phyloP scores from a whole-genome alignment of 2,113 vertebrate species.

The Rhynchomys soricoides region DNA sequence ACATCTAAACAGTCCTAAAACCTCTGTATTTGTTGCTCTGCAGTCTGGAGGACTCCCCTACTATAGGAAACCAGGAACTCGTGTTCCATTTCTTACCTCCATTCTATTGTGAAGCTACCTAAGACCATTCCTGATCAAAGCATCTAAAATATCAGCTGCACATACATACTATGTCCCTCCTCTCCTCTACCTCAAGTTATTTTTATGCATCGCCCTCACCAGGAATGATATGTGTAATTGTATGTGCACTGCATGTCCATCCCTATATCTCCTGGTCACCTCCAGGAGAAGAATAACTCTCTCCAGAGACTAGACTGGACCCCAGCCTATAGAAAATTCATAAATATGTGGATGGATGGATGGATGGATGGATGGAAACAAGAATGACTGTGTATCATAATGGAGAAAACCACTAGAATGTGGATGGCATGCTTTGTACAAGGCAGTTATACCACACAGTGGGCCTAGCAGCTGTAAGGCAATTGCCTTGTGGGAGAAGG shows the following conservation, averaged over 20 bases:
- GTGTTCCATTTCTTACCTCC: not conserved
- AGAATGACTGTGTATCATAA: not conserved
- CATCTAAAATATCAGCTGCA: not conserved
- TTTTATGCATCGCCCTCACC: not conserved
- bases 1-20: not conserved
- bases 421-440: not conserved
- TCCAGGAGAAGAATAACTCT: not conserved
- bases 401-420: no score
- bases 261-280: not conserved
- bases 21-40: not conserved
- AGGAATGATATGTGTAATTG: not conserved
- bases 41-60: not conserved
- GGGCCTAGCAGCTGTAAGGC: not conserved
- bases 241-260: not conserved
- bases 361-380: not conserved
- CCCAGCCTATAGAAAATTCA: not conserved
- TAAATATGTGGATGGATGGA: not conserved
- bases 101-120: not conserved
- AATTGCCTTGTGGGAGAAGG: not conserved
- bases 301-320: not conserved
- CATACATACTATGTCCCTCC: not conserved
- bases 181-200: not conserved
- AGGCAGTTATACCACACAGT: not conserved
- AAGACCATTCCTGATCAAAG: not conserved
- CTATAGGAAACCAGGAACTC: not conserved